Evolutionary conservation across 1,140 invertebrate genomes (phyloP), one percentile per base, ranked within the genome.

Genomic region (Drosophila kohkoa): DNA sequence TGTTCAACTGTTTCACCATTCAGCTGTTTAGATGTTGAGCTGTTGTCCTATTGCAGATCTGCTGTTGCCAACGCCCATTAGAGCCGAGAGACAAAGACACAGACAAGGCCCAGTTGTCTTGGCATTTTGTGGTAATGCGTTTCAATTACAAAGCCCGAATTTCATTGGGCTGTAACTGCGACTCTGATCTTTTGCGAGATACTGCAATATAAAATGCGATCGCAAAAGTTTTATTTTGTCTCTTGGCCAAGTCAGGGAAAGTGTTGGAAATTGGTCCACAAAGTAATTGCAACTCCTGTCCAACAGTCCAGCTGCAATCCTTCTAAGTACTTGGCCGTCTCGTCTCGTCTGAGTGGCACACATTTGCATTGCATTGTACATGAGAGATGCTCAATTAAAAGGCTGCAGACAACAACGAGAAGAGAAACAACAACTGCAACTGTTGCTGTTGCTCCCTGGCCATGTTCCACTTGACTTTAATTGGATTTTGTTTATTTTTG

Each of bases 391-490:
- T 87, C 77, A 87, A 87, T 87, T 88, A 82, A 87, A 87, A 88
- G 79, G 46, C 79, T 64, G 25, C 6, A 7, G 66, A 79, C 68
- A 82, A 75, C 51, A 74, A 28, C 30, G 51, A 20, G 49, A 54
- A 38, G 28, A 65, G 72, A 71, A 79, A 75, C 55, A 70, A 13
- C 43, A 30, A 52, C 28, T 43, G 68, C 77, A 85, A 73, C 41
- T 60, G 65, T 13, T 52, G 35, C 35, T 55, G 67, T 45, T 65
- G 62, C 52, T 57, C 66, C 65, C 52, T 67, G 75, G 75, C 79
- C 82, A 88, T 87, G 82, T 87, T 87, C 48, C 82, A 88, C 79
- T 87, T 87, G 82, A 82, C 82, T 87, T 87, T 87, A 87, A 87
- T 87, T 87, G 82, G 82, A 87, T 82, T 88, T 73, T 82, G 83